Evolutionary conservation across 1,140 invertebrate species (phyloP).

Genomic region (Bombus polaris): DNA sequence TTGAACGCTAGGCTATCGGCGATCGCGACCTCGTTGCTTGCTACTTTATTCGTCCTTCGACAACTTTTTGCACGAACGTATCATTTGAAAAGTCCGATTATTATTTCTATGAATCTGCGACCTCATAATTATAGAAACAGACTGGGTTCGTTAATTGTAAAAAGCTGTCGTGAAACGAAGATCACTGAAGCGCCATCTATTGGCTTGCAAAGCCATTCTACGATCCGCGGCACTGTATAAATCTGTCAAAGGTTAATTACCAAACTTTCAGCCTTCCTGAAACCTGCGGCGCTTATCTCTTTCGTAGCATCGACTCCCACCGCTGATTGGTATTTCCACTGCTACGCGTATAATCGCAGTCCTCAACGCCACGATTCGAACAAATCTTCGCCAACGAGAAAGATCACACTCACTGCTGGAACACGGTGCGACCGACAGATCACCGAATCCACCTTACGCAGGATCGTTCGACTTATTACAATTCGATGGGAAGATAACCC

Average conservation of each 20-base stretch:
- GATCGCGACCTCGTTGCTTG: too few species aligned
- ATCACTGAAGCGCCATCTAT: not conserved
- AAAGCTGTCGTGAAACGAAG: not conserved
- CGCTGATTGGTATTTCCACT: too few species aligned
- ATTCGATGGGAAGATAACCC: not conserved
- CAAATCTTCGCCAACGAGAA: not conserved
- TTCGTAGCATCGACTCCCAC: too few species aligned
- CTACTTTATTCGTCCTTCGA: too few species aligned
- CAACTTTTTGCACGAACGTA: too few species aligned
- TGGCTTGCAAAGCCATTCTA: not conserved
- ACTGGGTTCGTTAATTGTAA: not conserved
- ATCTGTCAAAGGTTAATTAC: conserved; percentile 1
- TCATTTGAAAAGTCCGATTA: too few species aligned
- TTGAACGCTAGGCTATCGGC: too few species aligned
- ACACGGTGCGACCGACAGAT: not conserved
- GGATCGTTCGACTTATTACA: not conserved
- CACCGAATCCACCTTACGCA: not conserved
- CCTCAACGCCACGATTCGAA: too few species aligned
- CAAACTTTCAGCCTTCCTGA: not conserved
- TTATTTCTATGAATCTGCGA: not conserved
- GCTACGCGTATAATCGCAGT: too few species aligned
- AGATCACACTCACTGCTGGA: not conserved
- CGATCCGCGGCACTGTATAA: not conserved
- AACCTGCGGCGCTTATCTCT: not conserved
- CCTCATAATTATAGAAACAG: not conserved